Evolutionary conservation across 2,797 vertebrate species (phyloP).

Genomic region (Scarus forsteni): DNA sequence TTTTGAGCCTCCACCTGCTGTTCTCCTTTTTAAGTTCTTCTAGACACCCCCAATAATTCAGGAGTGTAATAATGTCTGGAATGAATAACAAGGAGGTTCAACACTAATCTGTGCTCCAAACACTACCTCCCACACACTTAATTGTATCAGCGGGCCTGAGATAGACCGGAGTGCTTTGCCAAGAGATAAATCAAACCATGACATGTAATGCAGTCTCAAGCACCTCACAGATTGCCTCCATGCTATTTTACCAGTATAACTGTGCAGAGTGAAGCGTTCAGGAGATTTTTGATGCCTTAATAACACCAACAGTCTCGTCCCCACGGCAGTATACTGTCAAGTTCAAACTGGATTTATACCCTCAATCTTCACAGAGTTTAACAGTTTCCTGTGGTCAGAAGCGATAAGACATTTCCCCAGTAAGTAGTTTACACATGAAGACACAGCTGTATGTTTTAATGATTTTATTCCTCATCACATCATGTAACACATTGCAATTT

Average conservation of each 20-base stretch:
- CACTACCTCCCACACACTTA: constrained; percentile 38
- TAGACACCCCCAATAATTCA: constrained; percentile 25
- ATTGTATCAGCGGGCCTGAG: constrained; percentile 47
- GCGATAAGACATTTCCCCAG: constrained; percentile 7
- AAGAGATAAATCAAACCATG: constrained; percentile 53
- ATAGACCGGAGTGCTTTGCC: constrained; percentile 29
- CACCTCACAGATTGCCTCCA: constrained; percentile 46
- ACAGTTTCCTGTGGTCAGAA: constrained; percentile 21
- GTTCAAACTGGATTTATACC: constrained; percentile 23
- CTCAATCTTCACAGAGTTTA: constrained; percentile 11
- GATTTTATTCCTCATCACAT: constrained; percentile 1
- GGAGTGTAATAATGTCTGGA: constrained; percentile 20
- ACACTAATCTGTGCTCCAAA: constrained; percentile 40
- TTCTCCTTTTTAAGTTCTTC: constrained; percentile 10
- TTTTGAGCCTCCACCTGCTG: not conserved
- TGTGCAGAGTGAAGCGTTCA: constrained; percentile 23
- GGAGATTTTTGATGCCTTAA: constrained; percentile 5
- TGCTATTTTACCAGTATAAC: constrained; percentile 45
- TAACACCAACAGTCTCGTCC: not conserved
- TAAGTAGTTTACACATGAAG: constrained; percentile 7
- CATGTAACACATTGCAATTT: not conserved
- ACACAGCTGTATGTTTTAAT: constrained; percentile 2
- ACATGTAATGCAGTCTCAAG: constrained; percentile 54
- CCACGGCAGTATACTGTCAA: constrained; percentile 20
- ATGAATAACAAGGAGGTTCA: constrained; percentile 38